Percentiles rank a stretch among this genome's conserved stretches.
Conservation (phyloP, 2,113 vertebrate genomes). For the Lepisosteus osseus region DNA sequence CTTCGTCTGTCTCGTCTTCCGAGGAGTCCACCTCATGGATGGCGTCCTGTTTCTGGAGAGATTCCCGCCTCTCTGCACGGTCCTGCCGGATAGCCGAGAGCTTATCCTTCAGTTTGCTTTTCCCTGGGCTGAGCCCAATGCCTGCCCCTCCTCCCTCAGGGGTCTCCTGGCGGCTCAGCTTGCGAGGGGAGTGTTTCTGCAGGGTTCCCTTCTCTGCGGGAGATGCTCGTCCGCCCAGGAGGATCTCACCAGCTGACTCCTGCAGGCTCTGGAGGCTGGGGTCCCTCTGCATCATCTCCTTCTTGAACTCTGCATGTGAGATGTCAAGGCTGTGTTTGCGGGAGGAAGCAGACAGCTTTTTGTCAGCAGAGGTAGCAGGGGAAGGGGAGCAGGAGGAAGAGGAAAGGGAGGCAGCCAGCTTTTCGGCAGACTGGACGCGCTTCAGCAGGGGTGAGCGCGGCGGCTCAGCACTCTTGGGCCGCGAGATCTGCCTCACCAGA, state of each 20-base stretch:
- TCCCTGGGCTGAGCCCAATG: constrained; percentile 54
- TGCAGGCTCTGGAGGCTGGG: constrained; percentile 80
- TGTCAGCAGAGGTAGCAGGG: constrained; percentile 68
- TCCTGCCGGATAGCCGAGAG: constrained; percentile 86
- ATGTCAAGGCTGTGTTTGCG: constrained; percentile 89
- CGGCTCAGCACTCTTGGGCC: constrained; percentile 89
- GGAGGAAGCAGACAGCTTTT: constrained; percentile 72
- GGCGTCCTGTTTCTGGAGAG: constrained; percentile 92
- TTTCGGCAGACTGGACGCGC: constrained; percentile 91
- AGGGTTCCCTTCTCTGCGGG: constrained; percentile 78
- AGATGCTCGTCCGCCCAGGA: constrained; percentile 62
- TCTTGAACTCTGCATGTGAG: constrained; percentile 86
- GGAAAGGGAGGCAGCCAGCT: constrained; percentile 78
- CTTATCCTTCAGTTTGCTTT: constrained; percentile 72
- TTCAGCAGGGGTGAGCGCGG: constrained; percentile 93
- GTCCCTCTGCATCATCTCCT: constrained; percentile 85
- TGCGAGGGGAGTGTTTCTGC: constrained; percentile 75
- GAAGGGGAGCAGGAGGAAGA: constrained; percentile 76
- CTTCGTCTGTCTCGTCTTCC: constrained; percentile 89
- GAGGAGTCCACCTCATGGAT: constrained; percentile 94
- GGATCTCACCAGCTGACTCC: constrained; percentile 69
- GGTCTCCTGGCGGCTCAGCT: constrained; percentile 71
- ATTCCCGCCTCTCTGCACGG: constrained; percentile 86
- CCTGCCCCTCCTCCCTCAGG: constrained; percentile 34
- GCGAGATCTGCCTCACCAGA: constrained; percentile 81